phyloP scores from a whole-genome alignment of 2,797 vertebrate genomes.

The Labroides dimidiatus region DNA sequence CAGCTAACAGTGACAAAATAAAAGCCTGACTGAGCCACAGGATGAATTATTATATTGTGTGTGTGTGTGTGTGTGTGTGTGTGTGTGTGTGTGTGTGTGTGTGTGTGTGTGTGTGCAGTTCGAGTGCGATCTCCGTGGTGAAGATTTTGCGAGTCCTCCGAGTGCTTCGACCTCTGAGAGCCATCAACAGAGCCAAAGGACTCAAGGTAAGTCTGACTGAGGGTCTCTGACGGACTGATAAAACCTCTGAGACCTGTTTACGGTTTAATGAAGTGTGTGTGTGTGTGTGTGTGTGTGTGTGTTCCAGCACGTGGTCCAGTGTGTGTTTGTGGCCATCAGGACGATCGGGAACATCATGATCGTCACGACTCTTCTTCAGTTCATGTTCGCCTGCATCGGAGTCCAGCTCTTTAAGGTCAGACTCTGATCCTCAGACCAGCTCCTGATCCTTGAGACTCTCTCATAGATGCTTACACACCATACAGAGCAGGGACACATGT shows the following conservation, averaged over 20 bases:
- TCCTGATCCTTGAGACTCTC: no score
- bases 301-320: constrained; percentile 91
- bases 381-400: constrained; percentile 95
- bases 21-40: no score
- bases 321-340: constrained; percentile 94
- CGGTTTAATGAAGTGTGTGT: no score
- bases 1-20: no score
- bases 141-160: constrained; percentile 96
- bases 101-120: no score
- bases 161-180: constrained; percentile 94
- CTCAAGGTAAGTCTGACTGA: constrained; percentile 87
- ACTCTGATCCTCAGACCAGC: not conserved
- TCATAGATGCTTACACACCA: no score
- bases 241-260: no score
- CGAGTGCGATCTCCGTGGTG: constrained; percentile 97
- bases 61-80: no score
- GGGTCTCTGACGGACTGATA: no score
- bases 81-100: no score
- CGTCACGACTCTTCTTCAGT: constrained; percentile 93
- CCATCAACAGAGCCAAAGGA: constrained; percentile 98
- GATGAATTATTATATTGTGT: no score
- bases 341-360: constrained; percentile 98
- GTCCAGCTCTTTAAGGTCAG: constrained; percentile 94
- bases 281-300: constrained; percentile 12
- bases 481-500: no score